These are phyloP conservation scores for Spodoptera picta DNA, from an alignment of 2,888 invertebrate genomes.

Conservation along the genomic window DNA sequence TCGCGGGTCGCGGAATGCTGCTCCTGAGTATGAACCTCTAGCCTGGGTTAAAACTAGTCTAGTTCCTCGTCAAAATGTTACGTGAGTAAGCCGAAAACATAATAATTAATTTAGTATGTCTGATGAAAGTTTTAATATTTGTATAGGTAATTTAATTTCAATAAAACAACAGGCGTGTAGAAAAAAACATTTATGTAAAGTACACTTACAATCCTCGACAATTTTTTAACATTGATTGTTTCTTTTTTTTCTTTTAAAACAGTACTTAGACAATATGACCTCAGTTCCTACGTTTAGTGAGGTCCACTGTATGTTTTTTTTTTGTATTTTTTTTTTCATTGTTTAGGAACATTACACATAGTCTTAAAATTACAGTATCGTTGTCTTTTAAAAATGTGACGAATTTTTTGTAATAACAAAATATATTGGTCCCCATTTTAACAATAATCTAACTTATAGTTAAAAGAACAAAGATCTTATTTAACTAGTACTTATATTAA, in stretches of 20 bases:
- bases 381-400: neutral
- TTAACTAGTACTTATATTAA: constrained; percentile 20
- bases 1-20: too few species aligned
- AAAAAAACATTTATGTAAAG: constrained; percentile 48
- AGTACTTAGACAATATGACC: too few species aligned
- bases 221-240: neutral
- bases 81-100: too few species aligned
- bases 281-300: neutral
- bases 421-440: constrained; percentile 27
- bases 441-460: constrained; percentile 20
- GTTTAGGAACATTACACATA: too few species aligned
- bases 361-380: neutral
- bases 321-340: neutral
- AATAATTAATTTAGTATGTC: too few species aligned
- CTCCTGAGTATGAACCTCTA: too few species aligned
- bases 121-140: too few species aligned
- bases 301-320: neutral
- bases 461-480: constrained; percentile 16
- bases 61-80: too few species aligned
- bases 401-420: neutral
- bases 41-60: too few species aligned
- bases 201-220: constrained; percentile 21
- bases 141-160: neutral
- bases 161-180: constrained; percentile 40
- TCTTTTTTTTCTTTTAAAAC: too few species aligned